Evolutionary conservation across 2,888 invertebrate genomes (phyloP).

Genomic region (Odontothrips loti): DNA sequence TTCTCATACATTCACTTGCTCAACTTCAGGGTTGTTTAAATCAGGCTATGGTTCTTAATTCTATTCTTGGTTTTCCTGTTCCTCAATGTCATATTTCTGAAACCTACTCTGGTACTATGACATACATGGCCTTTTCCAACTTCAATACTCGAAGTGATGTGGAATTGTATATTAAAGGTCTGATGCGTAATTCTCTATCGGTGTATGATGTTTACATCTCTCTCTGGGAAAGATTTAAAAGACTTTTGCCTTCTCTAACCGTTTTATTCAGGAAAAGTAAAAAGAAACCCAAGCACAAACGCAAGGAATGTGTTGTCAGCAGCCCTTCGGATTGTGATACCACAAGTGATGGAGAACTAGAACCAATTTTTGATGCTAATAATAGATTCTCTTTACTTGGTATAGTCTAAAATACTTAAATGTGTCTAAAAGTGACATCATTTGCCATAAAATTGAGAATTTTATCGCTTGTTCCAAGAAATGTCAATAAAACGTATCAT

Average conservation of each 20-base stretch:
- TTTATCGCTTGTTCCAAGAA: too few relatives aligned
- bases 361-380: neutral
- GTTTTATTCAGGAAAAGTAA: neutral
- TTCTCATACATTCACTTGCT: conserved; percentile 59
- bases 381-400: neutral
- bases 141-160: conserved; percentile 57
- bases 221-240: conserved; percentile 16
- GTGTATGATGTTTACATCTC: conserved; percentile 42
- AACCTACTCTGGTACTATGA: conserved; percentile 68
- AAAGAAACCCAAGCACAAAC: neutral
- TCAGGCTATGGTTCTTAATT: conserved; percentile 60
- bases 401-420: neutral
- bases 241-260: conserved; percentile 19
- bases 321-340: neutral
- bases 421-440: neutral
- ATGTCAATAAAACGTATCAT: too few relatives aligned
- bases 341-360: neutral
- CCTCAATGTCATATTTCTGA: conserved; percentile 56
- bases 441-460: neutral
- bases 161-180: conserved; percentile 50
- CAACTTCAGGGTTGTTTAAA: conserved; percentile 62
- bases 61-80: conserved; percentile 58
- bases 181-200: conserved; percentile 44
- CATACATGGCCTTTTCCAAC: conserved; percentile 66
- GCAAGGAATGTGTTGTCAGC: neutral